Conservation (phyloP, 1,140 invertebrate species). For the Lordiphosa collinella region DNA sequence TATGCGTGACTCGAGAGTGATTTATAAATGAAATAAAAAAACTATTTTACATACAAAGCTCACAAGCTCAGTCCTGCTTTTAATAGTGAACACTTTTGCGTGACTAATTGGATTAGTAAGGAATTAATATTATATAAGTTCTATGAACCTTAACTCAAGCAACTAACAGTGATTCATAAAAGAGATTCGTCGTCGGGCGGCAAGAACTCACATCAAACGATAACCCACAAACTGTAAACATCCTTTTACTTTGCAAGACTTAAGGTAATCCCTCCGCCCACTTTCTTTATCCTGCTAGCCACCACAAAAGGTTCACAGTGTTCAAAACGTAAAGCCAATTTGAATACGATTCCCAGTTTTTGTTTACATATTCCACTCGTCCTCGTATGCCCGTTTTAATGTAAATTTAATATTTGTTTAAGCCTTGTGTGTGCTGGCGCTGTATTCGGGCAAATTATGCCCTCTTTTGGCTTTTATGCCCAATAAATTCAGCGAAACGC, state of each 20-base stretch:
- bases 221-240: constrained; percentile 3
- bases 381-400: constrained; percentile 65
- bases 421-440: constrained; percentile 13
- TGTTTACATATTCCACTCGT: constrained; percentile 54
- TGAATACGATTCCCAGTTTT: constrained; percentile 31
- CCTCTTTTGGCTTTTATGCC: constrained; percentile 64
- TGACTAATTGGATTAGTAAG: constrained; percentile 26
- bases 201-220: not conserved
- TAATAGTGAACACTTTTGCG: not conserved
- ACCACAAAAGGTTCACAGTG: constrained; percentile 57
- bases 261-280: constrained; percentile 18
- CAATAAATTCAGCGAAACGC: constrained; percentile 57
- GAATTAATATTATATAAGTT: constrained; percentile 11
- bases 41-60: too few relatives aligned
- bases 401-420: constrained; percentile 72
- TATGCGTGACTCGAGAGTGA: not conserved
- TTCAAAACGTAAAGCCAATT: constrained; percentile 50
- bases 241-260: constrained; percentile 6
- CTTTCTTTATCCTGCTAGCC: constrained; percentile 4
- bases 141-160: constrained; percentile 13
- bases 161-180: not conserved
- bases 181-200: not conserved
- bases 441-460: constrained; percentile 48
- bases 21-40: too few relatives aligned
- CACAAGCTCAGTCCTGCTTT: too few relatives aligned